Evolutionary conservation across 1,140 invertebrate genomes (phyloP), one percentile per base, ranked within the genome.

Genomic region (Drosophila bipectinata): DNA sequence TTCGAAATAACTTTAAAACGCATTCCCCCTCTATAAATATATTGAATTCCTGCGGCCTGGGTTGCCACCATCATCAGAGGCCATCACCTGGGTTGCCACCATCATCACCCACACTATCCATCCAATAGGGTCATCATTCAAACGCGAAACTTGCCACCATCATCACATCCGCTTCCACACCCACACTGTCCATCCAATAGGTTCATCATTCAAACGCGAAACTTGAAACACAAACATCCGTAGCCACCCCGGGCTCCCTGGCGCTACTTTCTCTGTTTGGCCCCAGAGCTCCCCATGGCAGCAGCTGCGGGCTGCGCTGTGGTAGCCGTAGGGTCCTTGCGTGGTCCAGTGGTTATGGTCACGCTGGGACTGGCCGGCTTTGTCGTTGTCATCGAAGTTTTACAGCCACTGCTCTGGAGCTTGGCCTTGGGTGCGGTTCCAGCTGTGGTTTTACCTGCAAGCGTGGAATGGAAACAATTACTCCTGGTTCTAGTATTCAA

Each of bases 351-450:
- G 47, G 64, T 48, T 18, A 80, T 72, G 41, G 76, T 60, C 51
- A 49, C 61, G 62, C 58, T 57, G 51, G 47, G 58, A 45, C 69
- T 75, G 59, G 60, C 51, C 18, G 69, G 64, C 74, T 61, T 85
- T 75, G 78, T 85, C 78, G 82, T 87, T 85, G 82, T 87, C 63
- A 87, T 82, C 74, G 83, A 87, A 77, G 73, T 77, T 60, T 77
- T 77, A 49, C 73, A 76, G 51, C 62, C 62, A 61, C 45, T 76
- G 63, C 21, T 69, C 10, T 39, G 58, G 21, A 72, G 15, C 28
- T 77, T 76, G 18, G 9, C 18, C 56, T 77, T 75, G 28, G 32
- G 3, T 30, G 55, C 21, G 26, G 3, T 7, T 14, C 21, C 41
- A 14, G 53, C n/a, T 48, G 26, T 24, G 32, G 34, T 8, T 56